Evolutionary conservation across 1,140 invertebrate genomes (phyloP).

Genomic region (Heliconius melpomene): DNA sequence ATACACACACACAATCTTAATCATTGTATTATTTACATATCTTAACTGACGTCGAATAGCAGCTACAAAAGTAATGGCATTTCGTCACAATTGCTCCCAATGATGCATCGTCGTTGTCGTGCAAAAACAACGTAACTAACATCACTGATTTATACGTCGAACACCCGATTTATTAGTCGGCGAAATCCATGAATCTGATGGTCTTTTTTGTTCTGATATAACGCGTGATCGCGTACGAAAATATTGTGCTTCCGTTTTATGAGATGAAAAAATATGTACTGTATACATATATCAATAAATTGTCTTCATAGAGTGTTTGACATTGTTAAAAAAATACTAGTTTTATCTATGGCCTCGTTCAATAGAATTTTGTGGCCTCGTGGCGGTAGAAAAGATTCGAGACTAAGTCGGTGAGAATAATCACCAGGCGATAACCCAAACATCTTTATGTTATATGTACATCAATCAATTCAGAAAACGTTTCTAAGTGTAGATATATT

Average conservation of each 20-base stretch:
- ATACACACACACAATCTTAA: too few species aligned
- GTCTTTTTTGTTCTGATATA: constrained; percentile 50
- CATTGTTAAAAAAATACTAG: background rate
- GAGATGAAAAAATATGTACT: constrained; percentile 32
- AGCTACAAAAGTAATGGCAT: background rate
- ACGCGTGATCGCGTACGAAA: constrained; percentile 47
- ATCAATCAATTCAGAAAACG: too few species aligned
- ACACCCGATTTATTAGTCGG: constrained; percentile 58
- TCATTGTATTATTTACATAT: background rate
- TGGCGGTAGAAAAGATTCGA: too few species aligned
- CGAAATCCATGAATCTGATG: constrained; percentile 56
- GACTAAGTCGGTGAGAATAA: too few species aligned
- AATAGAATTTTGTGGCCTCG: too few species aligned
- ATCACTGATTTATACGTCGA: constrained; percentile 54
- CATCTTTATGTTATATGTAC: too few species aligned
- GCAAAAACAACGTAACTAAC: constrained; percentile 48
- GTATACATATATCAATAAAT: too few species aligned
- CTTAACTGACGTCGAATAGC: background rate
- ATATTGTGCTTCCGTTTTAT: constrained; percentile 51
- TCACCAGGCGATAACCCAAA: too few species aligned
- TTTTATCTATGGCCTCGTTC: too few species aligned
- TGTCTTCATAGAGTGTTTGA: background rate
- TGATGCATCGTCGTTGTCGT: constrained; percentile 42
- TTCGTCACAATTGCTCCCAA: constrained; percentile 31
- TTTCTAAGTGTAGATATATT: too few species aligned